Base-by-base conservation (phyloP, 2,113 vertebrate species). In the western clawed frog (Xenopus tropicalis) region DNA sequence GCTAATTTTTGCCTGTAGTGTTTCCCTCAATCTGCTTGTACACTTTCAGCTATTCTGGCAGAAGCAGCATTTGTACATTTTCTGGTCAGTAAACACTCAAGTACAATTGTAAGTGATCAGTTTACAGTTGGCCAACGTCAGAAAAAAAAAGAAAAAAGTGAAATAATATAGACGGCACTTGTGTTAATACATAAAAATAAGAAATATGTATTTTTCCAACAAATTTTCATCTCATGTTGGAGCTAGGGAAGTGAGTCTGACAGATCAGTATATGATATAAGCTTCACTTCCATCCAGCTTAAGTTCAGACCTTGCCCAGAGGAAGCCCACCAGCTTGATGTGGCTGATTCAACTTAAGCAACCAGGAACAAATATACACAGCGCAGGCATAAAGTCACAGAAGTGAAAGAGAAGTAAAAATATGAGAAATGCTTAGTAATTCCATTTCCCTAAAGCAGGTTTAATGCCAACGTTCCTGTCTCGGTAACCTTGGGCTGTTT, bases 21-120 rank as follows among this genome's bases (percentile, higher is more conserved):
- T 80, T 90, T 88, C 78, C 84, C 90, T 89, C 88, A 90, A 89
- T 91, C 86, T 91, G 86, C 84, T 86, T 81, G 76, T 90, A 82
- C 78, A 86, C 85, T 91, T 90, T 87, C 77, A 80, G 79, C 84
- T 82, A 88, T 70, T 86, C 84, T 90, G 88, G 84, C 86, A 66
- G 85, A 81, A 82, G 86, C 82, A 89, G 83, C 86, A 88, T 89
- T 89, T 90, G 81, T 86, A 85, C 82, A 90, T 90, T 92, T 93
- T 93, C 90, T 94, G 92, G 93, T 93, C 91, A 92, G 87, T 92
- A 90, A 89, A 89, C 91, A 90, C 83, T 80, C 84, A 89, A 88
- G 87, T 90, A 90, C 85, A 82, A 84, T 85, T 87, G 85, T 89
- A 83, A 87, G 79, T 85, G 88, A 90, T 91, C 85, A 78, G 84